Percentiles rank a stretch among this genome's conserved stretches.
Evolutionary conservation across 2,797 vertebrate genomes (phyloP).

Genomic region (Enteromius fasciolatus): DNA sequence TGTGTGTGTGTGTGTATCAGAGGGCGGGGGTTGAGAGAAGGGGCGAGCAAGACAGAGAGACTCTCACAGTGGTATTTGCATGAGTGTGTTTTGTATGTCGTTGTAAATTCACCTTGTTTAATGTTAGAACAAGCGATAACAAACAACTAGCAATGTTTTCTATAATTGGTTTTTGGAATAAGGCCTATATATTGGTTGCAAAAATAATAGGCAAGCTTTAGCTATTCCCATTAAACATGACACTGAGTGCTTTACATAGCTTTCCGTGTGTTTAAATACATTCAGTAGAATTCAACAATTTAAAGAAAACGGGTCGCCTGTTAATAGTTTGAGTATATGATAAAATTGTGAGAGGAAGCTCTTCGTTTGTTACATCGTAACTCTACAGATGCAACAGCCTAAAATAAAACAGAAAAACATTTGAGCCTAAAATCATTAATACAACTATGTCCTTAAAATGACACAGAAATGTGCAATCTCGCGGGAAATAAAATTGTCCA

Average conservation of each 20-base stretch:
- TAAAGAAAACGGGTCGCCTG: background rate
- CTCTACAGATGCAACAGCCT: background rate
- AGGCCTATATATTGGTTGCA: background rate
- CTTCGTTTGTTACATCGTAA: background rate
- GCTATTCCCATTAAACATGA: background rate
- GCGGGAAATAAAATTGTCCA: background rate
- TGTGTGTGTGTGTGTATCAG: constrained; percentile 20
- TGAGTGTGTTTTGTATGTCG: background rate
- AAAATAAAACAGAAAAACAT: background rate
- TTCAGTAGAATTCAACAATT: background rate
- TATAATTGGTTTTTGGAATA: background rate
- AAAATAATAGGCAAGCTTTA: background rate
- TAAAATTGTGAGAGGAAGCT: background rate
- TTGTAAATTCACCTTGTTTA: background rate
- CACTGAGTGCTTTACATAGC: background rate
- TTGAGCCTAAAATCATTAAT: background rate
- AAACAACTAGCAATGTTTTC: too few species aligned
- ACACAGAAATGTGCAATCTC: background rate
- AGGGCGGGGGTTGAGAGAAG: constrained; percentile 16
- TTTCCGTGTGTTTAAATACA: background rate
- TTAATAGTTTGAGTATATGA: background rate
- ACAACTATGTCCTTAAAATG: background rate
- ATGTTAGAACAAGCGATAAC: background rate
- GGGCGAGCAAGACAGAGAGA: constrained; percentile 6
- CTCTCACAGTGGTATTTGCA: constrained; percentile 1